These are phyloP conservation scores for Sebastiscus tertius DNA, from an alignment of 2,797 vertebrate species.

Conservation along the genomic window DNA sequence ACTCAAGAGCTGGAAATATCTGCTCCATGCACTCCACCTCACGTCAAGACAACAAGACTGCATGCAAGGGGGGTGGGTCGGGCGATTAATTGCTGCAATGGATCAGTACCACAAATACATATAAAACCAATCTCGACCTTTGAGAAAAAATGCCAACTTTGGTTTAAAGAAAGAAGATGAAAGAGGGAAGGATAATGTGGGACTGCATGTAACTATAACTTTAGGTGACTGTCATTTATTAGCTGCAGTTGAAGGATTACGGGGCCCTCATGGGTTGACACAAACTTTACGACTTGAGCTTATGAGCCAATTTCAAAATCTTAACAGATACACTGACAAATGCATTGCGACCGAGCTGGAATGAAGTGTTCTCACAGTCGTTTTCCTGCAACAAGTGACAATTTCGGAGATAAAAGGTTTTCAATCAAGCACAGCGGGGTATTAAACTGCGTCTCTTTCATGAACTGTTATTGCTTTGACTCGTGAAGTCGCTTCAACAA, in stretches of 20 bases:
- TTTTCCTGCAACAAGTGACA: neutral
- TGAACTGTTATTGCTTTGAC: neutral
- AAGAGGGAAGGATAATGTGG: neutral
- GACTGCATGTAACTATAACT: neutral
- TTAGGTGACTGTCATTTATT: neutral
- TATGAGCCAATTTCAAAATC: neutral
- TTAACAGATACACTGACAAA: neutral
- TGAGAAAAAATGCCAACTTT: accelerated
- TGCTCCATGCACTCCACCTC: neutral
- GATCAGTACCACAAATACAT: neutral
- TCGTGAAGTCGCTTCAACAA: conserved; percentile 10
- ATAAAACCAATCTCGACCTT: neutral
- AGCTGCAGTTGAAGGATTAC: neutral
- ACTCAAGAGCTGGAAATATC: conserved; percentile 45
- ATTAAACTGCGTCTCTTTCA: conserved; percentile 6
- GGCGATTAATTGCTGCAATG: neutral
- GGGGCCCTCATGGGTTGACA: neutral
- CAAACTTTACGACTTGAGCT: neutral
- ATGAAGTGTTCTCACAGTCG: neutral
- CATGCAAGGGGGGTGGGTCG: neutral
- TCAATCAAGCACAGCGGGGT: conserved; percentile 10
- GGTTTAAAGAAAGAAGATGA: neutral
- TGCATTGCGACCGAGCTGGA: neutral
- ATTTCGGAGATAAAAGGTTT: conserved; percentile 7
- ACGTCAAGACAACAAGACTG: conserved; percentile 10